Percentiles rank a stretch among this genome's conserved stretches.
phyloP scores from a whole-genome alignment of 2,888 invertebrate species.

The Spilosoma lubricipeda region DNA sequence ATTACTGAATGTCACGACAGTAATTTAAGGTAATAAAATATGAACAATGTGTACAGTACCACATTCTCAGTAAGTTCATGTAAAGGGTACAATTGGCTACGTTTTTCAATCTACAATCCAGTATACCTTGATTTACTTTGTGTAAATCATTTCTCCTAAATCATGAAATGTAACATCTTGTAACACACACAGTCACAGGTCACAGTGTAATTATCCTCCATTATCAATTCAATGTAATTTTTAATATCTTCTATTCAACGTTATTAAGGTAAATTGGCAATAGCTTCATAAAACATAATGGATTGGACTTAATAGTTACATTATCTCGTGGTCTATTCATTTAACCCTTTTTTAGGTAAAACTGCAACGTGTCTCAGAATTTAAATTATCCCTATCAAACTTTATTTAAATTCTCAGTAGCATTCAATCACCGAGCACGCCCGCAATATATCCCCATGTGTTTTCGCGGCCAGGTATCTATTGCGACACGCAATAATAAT shows the following conservation, averaged over 20 bases:
- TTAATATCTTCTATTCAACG: too few species aligned
- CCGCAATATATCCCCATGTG: conserved; percentile 10
- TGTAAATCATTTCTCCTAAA: too few species aligned
- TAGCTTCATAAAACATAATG: neutral
- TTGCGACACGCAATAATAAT: conserved; percentile 47
- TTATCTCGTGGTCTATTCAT: neutral
- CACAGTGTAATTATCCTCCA: too few species aligned
- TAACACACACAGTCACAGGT: too few species aligned
- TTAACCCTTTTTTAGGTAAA: neutral
- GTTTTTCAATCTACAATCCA: neutral
- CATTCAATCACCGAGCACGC: neutral
- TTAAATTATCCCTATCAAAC: neutral
- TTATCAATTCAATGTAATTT: too few species aligned
- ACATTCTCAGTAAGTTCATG: too few species aligned
- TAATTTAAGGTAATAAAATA: neutral
- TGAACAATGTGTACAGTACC: too few species aligned
- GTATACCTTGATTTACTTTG: too few species aligned
- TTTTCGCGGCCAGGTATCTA: conserved; percentile 33
- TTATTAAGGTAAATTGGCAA: too few species aligned
- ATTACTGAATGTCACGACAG: neutral
- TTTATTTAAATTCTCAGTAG: neutral
- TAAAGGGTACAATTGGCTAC: neutral
- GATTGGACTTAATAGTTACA: neutral
- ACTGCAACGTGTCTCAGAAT: neutral
- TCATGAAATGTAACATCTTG: too few species aligned